A percentile compares a stretch with the other conserved stretches of the same genome.
Conservation (phyloP, 2,797 vertebrate genomes). For the Tokudaia muenninki region DNA sequence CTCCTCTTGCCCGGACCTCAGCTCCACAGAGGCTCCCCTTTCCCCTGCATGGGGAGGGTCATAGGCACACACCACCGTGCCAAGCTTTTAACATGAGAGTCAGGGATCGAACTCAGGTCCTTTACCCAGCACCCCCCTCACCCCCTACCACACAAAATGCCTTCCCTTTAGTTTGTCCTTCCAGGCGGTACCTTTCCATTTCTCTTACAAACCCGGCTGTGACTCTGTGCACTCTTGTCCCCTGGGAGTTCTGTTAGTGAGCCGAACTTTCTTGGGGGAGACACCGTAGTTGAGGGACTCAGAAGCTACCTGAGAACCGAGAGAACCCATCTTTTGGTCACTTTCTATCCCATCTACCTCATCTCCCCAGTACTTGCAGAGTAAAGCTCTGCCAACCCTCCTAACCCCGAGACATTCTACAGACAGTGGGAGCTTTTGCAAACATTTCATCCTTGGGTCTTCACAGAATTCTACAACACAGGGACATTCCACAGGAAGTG, state of each 20-base stretch:
- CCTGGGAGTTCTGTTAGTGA: not conserved
- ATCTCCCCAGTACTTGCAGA: not conserved
- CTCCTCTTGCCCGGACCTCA: not conserved
- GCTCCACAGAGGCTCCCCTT: not conserved
- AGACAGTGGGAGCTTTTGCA: not conserved
- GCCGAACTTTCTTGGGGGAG: not conserved
- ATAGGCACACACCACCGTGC: not conserved
- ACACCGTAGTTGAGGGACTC: not conserved
- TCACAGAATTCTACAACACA: not conserved
- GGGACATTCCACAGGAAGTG: not conserved
- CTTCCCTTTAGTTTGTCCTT: not conserved
- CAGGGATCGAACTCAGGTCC: not conserved
- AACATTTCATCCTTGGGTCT: not conserved
- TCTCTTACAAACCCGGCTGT: not conserved
- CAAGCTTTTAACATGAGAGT: not conserved
- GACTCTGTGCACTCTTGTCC: not conserved
- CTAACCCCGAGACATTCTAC: not conserved
- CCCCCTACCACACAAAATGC: not conserved
- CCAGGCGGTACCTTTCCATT: not conserved
- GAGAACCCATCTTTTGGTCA: not conserved
- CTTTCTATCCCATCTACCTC: not conserved
- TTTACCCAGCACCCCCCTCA: not conserved
- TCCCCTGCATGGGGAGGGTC: not conserved
- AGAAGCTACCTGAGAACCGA: not conserved
- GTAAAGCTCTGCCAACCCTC: not conserved